phyloP scores from a whole-genome alignment of 2,888 invertebrate genomes.

The Ligdia adustata region DNA sequence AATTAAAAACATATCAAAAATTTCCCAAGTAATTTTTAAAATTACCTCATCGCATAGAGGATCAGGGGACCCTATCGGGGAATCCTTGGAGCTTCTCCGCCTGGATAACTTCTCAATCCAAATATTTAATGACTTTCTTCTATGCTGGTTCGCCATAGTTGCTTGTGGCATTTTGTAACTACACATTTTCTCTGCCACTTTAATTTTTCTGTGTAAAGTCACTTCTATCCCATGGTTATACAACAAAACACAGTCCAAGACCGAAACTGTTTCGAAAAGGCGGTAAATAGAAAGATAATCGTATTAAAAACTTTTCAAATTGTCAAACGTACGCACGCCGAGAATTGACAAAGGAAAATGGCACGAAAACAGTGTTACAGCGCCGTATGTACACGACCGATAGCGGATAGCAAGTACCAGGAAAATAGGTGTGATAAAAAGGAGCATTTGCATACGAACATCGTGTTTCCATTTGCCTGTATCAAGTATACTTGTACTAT shows the following conservation, averaged over 20 bases:
- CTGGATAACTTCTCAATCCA: slow-evolving; percentile 60
- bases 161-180: slow-evolving; percentile 41
- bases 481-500: not conserved
- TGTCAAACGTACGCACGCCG: slow-evolving; percentile 63
- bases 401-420: slow-evolving; percentile 63
- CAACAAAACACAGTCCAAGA: not conserved
- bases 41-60: slow-evolving; percentile 51
- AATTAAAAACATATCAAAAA: no score
- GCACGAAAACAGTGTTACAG: slow-evolving; percentile 54
- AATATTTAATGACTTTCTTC: slow-evolving; percentile 57
- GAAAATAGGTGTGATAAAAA: slow-evolving; percentile 72
- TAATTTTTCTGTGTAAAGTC: slow-evolving; percentile 19
- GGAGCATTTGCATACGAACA: slow-evolving; percentile 52
- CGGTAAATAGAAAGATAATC: slow-evolving; percentile 20
- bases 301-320: slow-evolving; percentile 39
- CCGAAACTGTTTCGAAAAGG: not conserved
- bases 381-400: slow-evolving; percentile 52
- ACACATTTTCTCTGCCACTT: slow-evolving; percentile 11
- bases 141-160: slow-evolving; percentile 35
- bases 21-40: no score
- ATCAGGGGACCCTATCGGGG: slow-evolving; percentile 47
- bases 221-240: slow-evolving; percentile 23
- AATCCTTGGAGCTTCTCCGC: slow-evolving; percentile 49
- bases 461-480: slow-evolving; percentile 9
- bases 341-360: slow-evolving; percentile 76